Base-by-base conservation (phyloP, 2,888 invertebrate species). In the Syritta pipiens region DNA sequence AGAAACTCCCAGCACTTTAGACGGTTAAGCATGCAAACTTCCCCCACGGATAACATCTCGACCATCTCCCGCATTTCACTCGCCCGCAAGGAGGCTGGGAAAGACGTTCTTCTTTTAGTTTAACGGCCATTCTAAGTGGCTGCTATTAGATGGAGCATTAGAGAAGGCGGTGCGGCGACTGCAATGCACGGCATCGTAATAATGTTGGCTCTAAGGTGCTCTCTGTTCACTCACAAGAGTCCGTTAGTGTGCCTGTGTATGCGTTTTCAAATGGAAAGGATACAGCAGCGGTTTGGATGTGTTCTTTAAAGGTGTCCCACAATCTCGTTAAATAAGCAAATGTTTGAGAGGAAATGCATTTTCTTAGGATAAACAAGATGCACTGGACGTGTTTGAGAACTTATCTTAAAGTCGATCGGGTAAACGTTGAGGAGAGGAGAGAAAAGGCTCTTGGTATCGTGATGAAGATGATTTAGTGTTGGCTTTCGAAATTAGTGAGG, bases 321-420 rank as follows among this genome's bases (percentile, higher is more conserved):
- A 68, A 74, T 74, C 60, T 68, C 49, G 49, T 62, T 74, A 74
- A 74, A 74, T 74, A 74, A 68, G 79, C 74, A 79, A 79, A 79
- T 79, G 79, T 79, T 79, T 79, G 53, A 22, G 22, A 51, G 68
- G 74, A 79, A n/a, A n/a, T n/a, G n/a, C n/a, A n/a, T n/a, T n/a
- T n/a, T n/a, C n/a, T n/a, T n/a, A n/a, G n/a, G n/a, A n/a, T n/a
- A n/a, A n/a, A n/a, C n/a, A n/a, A n/a, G n/a, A n/a, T n/a, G n/a
- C n/a, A n/a, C n/a, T n/a, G n/a, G n/a, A n/a, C n/a, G n/a, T n/a
- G n/a, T n/a, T n/a, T n/a, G n/a, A n/a, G n/a, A n/a, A n/a, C n/a
- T n/a, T n/a, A n/a, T n/a, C n/a, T n/a, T n/a, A n/a, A n/a, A n/a
- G n/a, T n/a, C n/a, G n/a, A n/a, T n/a, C n/a, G n/a, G n/a, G n/a